Conservation (phyloP, 1,140 invertebrate species). For the Panulirus ornatus region DNA sequence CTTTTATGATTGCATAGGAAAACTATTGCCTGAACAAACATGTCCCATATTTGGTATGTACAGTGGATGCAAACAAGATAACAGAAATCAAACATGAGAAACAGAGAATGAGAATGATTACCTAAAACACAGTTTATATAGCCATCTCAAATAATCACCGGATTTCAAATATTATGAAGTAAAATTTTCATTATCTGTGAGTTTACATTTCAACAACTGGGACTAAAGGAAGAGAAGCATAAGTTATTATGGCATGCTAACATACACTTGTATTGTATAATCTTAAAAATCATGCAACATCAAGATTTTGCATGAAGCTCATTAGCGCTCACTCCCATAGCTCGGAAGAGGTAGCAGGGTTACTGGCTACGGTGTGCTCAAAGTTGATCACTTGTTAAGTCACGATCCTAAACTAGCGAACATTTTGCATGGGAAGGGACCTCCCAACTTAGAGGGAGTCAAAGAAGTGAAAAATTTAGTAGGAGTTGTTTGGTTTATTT, state of each 20-base stretch:
- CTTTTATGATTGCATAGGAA: background rate
- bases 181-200: background rate
- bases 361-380: background rate
- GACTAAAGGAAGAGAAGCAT: too few relatives aligned
- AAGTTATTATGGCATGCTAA: background rate
- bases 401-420: background rate
- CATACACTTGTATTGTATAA: background rate
- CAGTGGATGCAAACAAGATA: background rate
- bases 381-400: background rate
- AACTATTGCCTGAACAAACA: background rate
- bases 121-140: background rate
- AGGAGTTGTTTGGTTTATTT: too few relatives aligned
- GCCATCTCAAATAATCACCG: background rate
- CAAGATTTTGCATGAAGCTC: background rate
- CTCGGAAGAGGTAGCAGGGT: background rate
- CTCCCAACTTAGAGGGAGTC: background rate
- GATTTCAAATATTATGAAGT: background rate
- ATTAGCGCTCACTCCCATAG: background rate
- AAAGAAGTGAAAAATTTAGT: too few relatives aligned
- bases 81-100: background rate
- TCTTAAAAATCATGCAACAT: background rate
- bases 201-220: too few relatives aligned
- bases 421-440: background rate
- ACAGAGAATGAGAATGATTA: background rate
- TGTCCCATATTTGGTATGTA: slow-evolving; percentile 1